Percentiles rank a stretch among this genome's conserved stretches.
Evolutionary conservation across 2,797 vertebrate genomes (phyloP).

Genomic region (Tenualosa thibaudeaui): DNA sequence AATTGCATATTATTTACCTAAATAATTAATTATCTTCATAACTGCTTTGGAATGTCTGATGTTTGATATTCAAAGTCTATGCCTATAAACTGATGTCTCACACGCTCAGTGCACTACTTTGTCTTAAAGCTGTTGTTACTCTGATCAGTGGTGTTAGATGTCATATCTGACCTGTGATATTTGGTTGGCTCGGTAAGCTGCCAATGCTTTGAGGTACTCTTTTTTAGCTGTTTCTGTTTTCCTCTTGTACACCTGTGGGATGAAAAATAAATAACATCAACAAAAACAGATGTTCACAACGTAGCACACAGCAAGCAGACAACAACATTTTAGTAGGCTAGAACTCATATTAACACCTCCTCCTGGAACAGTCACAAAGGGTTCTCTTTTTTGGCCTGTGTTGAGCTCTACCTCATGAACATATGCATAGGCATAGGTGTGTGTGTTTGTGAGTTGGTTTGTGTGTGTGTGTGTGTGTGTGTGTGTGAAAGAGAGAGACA

Average conservation of each 20-base stretch:
- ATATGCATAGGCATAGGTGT: not conserved
- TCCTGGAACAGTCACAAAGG: too few relatives aligned
- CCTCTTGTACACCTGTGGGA: slow-evolving; percentile 86
- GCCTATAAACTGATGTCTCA: too few relatives aligned
- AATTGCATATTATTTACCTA: too few relatives aligned
- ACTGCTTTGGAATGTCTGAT: too few relatives aligned
- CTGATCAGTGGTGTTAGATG: too few relatives aligned
- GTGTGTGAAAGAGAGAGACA: too few relatives aligned
- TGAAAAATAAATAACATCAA: not conserved
- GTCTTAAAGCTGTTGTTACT: too few relatives aligned
- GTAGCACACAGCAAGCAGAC: not conserved
- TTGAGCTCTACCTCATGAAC: too few relatives aligned
- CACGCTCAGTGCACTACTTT: too few relatives aligned
- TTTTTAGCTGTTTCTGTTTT: slow-evolving; percentile 90
- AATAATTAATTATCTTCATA: too few relatives aligned
- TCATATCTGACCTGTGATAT: slow-evolving; percentile 74
- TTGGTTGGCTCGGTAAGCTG: slow-evolving; percentile 80
- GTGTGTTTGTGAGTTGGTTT: not conserved
- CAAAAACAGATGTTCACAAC: not conserved
- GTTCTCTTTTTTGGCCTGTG: not conserved
- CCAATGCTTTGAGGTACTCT: slow-evolving; percentile 86
- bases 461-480: too few relatives aligned
- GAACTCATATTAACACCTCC: not conserved
- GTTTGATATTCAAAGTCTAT: too few relatives aligned
- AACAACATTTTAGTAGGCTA: not conserved